phyloP scores from a whole-genome alignment of 2,797 vertebrate genomes.

The Gastrophryne carolinensis region DNA sequence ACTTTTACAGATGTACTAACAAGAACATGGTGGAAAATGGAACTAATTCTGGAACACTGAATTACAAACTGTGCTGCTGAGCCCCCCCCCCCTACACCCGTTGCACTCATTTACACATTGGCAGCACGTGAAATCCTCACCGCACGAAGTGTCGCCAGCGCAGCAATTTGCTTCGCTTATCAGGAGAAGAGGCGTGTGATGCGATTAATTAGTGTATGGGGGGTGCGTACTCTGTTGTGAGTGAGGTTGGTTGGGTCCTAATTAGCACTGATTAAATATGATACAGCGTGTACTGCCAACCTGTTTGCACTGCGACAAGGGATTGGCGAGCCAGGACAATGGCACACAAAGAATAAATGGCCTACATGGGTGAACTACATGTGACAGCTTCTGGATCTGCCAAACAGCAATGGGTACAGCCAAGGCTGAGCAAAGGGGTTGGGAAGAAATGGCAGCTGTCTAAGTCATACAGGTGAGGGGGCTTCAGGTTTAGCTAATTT shows the following conservation, averaged over 20 bases:
- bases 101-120: neutral
- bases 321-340: neutral
- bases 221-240: neutral
- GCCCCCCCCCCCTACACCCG: neutral
- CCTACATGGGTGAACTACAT: neutral
- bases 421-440: too few relatives aligned
- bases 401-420: too few relatives aligned
- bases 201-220: neutral
- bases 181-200: neutral
- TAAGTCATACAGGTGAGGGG: too few relatives aligned
- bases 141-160: neutral
- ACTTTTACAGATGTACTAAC: too few relatives aligned
- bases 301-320: neutral
- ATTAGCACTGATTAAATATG: neutral
- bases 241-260: neutral
- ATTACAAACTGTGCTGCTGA: neutral
- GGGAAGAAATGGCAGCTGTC: too few relatives aligned
- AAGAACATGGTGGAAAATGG: too few relatives aligned
- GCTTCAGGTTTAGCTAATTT: too few relatives aligned
- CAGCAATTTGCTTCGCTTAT: neutral
- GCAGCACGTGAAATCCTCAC: neutral
- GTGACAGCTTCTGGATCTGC: too few relatives aligned
- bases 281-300: neutral
- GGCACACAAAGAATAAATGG: neutral
- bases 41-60: too few relatives aligned